These are phyloP conservation scores for Acromyrmex charruanus DNA, from an alignment of 1,140 invertebrate genomes.

Conservation along the genomic window DNA sequence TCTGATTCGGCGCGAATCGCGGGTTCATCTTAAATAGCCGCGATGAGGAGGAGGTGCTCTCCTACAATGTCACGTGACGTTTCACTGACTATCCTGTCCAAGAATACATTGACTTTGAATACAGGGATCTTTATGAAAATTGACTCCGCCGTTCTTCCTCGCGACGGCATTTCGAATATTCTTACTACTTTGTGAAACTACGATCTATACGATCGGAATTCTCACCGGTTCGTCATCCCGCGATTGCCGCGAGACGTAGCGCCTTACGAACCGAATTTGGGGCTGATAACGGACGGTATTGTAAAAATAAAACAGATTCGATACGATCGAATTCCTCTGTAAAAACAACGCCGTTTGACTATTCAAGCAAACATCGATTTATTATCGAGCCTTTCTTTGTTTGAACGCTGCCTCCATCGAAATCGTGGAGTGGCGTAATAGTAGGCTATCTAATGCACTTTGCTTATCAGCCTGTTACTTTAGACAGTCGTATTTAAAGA, in stretches of 20 bases:
- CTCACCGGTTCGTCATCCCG: neutral
- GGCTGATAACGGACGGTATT: neutral
- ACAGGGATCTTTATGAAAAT: neutral
- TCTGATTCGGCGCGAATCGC: slow-evolving; percentile 57
- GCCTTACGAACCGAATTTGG: neutral
- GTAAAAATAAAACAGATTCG: neutral
- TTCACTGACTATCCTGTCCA: slow-evolving; percentile 62
- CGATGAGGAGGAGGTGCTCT: slow-evolving; percentile 29
- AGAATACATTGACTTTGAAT: slow-evolving; percentile 60
- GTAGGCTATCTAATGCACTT: neutral
- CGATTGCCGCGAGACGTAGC: neutral
- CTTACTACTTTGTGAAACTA: neutral
- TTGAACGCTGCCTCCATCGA: neutral
- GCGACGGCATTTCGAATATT: neutral
- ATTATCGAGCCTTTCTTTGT: neutral
- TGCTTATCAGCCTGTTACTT: neutral
- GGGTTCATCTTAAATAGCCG: slow-evolving; percentile 66
- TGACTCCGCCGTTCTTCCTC: neutral
- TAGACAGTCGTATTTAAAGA: neutral
- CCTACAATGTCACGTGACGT: slow-evolving; percentile 64
- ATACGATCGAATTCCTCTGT: too few species aligned
- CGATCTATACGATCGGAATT: neutral
- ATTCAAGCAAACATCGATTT: neutral
- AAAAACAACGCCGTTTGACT: neutral
- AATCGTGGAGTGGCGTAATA: neutral